A percentile compares a stretch with the other conserved stretches of the same genome.
Conservation (phyloP, 2,888 invertebrate genomes). For the Agrotis segetum region DNA sequence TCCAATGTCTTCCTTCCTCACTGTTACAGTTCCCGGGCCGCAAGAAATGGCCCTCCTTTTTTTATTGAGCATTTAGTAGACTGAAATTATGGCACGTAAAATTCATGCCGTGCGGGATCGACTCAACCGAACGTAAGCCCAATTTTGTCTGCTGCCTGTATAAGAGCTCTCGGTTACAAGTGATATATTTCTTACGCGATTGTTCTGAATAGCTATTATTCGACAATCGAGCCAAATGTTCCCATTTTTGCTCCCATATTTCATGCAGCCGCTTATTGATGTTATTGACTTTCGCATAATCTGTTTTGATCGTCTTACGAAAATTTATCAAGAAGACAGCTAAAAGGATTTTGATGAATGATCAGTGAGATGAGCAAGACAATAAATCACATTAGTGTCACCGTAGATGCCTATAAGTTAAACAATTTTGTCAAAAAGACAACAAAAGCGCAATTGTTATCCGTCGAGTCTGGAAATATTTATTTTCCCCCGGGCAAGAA, state of each 20-base stretch:
- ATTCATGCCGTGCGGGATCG: constrained; percentile 73
- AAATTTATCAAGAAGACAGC: constrained; percentile 37
- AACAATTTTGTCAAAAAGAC: constrained; percentile 75
- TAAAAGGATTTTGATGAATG: constrained; percentile 58
- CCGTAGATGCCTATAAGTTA: constrained; percentile 68
- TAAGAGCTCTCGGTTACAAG: constrained; percentile 53
- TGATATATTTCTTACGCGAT: constrained; percentile 56
- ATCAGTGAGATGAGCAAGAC: constrained; percentile 38
- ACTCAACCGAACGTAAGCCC: constrained; percentile 62
- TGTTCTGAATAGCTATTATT: constrained; percentile 54
- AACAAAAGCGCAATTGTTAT: constrained; percentile 83
- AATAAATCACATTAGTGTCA: constrained; percentile 69
- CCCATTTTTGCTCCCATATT: constrained; percentile 38
- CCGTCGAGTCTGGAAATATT: constrained; percentile 84
- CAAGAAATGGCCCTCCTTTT: constrained; percentile 85
- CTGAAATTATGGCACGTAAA: constrained; percentile 84
- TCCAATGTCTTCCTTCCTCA: constrained; percentile 90
- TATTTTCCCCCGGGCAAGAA: constrained; percentile 81
- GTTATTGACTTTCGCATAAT: constrained; percentile 52
- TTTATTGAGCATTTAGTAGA: constrained; percentile 87
- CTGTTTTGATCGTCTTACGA: constrained; percentile 23
- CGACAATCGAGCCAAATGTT: constrained; percentile 34
- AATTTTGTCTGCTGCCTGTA: constrained; percentile 61
- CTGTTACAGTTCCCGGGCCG: constrained; percentile 80
- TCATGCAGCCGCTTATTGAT: constrained; percentile 47